Base-by-base conservation (phyloP, 2,888 invertebrate genomes). In the Busseola fusca region DNA sequence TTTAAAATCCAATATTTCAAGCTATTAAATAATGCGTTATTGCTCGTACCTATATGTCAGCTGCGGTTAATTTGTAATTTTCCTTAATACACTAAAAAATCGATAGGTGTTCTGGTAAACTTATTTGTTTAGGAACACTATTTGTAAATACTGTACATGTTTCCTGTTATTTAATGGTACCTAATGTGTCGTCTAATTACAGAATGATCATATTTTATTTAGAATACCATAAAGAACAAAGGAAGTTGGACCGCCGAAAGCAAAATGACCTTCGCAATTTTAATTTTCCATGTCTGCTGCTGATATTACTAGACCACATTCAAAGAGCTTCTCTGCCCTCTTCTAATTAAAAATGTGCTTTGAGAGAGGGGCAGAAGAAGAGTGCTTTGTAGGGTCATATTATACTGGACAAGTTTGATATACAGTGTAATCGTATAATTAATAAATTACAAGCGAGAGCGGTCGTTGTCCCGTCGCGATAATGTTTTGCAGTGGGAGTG, bases 381-480 rank as follows among this genome's bases (percentile, higher is more conserved):
- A 80, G 77, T 78, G 84, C 84, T 87, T 86, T 78, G 83, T 81
- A 80, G 84, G 92, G 82, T 92, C 93, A 84, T 69, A 84, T 81
- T 90, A 90, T 81, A 89, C 86, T 92, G 93, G 93, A 64, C 86
- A 86, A 87, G 86, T 87, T 86, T 89, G 86, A 84, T 88, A 87
- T 87, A 88, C 89, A 86, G 85, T 87, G 90, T 92, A 91, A 91
- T 91, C 89, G 92, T 91, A 91, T 92, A 94, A 95, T 95, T 95
- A 94, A 94, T 95, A 94, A 94, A 94, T 94, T 93, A 94, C 92
- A 89, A 92, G 90, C 89, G 89, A 83, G 87, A 86, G 91, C 91
- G 95, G 95, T 95, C 94, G 86, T 93, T 93, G 95, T 88, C 91
- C 94, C 87, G 86, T 86, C 81, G 89, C 90, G 94, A 94, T 94